Percentiles rank a stretch among this genome's conserved stretches.
Conservation (phyloP, 2,888 invertebrate species). For the Branchellion lobata region DNA sequence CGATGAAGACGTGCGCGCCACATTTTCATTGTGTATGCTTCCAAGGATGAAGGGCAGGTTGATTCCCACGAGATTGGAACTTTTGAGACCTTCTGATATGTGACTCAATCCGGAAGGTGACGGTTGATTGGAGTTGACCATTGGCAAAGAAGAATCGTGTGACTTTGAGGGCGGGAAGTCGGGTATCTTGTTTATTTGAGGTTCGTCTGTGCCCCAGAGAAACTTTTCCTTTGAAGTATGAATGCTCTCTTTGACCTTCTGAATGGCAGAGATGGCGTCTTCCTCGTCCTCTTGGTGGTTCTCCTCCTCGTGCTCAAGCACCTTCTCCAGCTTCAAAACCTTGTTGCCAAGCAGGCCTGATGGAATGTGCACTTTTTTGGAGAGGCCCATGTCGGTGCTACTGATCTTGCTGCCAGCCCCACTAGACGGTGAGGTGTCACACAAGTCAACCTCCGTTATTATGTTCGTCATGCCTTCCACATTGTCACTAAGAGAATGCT, state of each 20-base stretch:
- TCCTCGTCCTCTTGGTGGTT: not conserved
- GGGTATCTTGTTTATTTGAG: not conserved
- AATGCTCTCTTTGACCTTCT: constrained; percentile 5
- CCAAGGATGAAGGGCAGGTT: constrained; percentile 31
- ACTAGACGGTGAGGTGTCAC: not conserved
- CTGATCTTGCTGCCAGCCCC: not conserved
- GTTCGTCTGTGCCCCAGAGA: not conserved
- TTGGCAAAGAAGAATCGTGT: not conserved
- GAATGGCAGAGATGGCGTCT: not conserved
- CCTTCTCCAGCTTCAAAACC: not conserved
- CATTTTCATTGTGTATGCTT: not conserved
- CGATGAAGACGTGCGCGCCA: not conserved
- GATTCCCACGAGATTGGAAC: constrained; percentile 36
- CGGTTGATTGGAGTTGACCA: not conserved
- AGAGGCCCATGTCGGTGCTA: not conserved
- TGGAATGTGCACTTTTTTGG: not conserved
- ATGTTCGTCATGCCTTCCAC: not conserved
- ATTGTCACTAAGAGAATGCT: not conserved
- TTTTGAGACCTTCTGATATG: constrained; percentile 32
- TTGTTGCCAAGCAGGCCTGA: not conserved
- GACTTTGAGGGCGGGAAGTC: not conserved
- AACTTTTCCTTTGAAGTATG: constrained; percentile 22
- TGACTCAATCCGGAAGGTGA: not conserved
- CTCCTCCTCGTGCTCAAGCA: not conserved
- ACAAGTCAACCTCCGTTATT: not conserved